These are phyloP conservation scores for Drosophila kepulauana DNA, from an alignment of 1,140 invertebrate species.

Conservation along the genomic window DNA sequence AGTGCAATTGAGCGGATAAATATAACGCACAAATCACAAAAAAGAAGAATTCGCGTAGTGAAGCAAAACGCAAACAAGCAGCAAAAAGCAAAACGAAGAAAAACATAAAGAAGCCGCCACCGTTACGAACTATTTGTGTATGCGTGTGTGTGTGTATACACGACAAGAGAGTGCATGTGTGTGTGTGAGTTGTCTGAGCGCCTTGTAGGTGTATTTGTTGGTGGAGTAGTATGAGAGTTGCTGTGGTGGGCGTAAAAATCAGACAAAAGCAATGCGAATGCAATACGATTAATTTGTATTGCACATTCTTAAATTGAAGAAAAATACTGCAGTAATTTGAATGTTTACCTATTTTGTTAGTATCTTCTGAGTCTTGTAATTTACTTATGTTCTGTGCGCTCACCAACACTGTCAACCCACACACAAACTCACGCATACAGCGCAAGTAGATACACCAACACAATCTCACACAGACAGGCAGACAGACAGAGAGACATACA, in stretches of 20 bases:
- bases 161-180: constrained; percentile 27
- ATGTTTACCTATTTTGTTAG: too few relatives aligned
- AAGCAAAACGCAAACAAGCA: constrained; percentile 52
- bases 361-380: too few relatives aligned
- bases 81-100: constrained; percentile 60
- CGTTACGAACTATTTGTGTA: constrained; percentile 43
- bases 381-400: constrained; percentile 23
- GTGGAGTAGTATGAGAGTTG: constrained; percentile 23
- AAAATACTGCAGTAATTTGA: constrained; percentile 19
- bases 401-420: constrained; percentile 27
- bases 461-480: constrained; percentile 9
- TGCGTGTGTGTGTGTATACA: constrained; percentile 51
- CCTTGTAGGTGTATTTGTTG: constrained; percentile 24
- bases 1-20: constrained; percentile 35
- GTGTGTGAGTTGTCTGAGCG: constrained; percentile 35
- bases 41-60: constrained; percentile 50
- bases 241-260: constrained; percentile 47
- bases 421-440: constrained; percentile 15
- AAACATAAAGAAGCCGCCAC: constrained; percentile 78
- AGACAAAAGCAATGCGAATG: constrained; percentile 24
- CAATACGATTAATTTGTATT: constrained; percentile 22
- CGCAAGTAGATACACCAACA: neutral
- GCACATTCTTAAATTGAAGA: constrained; percentile 26
- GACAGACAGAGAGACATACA: constrained; percentile 14
- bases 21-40: constrained; percentile 9